Evolutionary conservation across 1,140 invertebrate genomes (phyloP).

Genomic region (Ostrea denselamellosa): DNA sequence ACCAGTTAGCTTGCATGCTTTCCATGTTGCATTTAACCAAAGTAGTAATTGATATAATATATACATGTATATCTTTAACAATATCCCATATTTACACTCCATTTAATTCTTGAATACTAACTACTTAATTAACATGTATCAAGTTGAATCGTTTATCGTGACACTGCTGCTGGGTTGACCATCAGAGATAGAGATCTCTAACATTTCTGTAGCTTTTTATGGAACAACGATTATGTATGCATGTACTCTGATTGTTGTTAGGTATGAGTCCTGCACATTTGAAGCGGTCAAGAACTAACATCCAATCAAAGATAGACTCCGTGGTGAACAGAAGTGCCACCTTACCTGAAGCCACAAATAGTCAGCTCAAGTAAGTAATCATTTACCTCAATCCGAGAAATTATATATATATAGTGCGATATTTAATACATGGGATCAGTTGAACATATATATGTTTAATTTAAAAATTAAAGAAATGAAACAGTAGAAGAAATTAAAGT

Average conservation of each 20-base stretch:
- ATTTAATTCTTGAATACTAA: background rate
- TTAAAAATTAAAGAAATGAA: too few relatives aligned
- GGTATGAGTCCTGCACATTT: conserved; percentile 54
- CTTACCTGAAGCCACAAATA: conserved; percentile 43
- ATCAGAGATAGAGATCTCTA: background rate
- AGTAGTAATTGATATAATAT: background rate
- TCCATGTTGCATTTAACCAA: conserved; percentile 18
- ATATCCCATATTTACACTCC: background rate
- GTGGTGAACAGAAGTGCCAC: conserved; percentile 38
- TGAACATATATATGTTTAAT: too few relatives aligned
- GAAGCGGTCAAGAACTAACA: conserved; percentile 52
- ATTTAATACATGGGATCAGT: too few relatives aligned
- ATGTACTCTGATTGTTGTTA: background rate
- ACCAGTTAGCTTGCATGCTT: background rate
- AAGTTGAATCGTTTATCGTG: background rate
- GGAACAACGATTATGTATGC: too few relatives aligned
- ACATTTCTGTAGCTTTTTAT: background rate
- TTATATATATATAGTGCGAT: too few relatives aligned
- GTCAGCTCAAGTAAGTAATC: conserved; percentile 50
- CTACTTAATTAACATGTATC: background rate
- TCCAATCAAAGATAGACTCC: conserved; percentile 49
- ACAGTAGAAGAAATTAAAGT: too few relatives aligned
- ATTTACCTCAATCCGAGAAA: too few relatives aligned
- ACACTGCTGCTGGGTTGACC: background rate
- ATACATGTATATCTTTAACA: background rate